Conservation (phyloP, 2,797 vertebrate genomes). For the Atherinosoma microstoma region DNA sequence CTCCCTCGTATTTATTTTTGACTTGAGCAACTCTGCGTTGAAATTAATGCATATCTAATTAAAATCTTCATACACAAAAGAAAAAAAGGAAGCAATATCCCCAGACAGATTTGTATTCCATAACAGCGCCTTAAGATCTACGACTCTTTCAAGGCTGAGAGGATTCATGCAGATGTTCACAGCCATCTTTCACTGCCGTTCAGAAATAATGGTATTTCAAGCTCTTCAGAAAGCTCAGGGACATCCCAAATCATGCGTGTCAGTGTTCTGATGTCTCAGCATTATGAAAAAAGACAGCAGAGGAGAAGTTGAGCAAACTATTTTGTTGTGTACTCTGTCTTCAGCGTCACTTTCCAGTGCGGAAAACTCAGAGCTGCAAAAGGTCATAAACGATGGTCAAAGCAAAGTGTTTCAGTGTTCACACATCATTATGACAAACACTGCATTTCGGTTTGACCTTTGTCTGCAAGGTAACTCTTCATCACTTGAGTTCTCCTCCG, state of each 20-base stretch:
- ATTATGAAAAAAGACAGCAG: slow-evolving; percentile 58
- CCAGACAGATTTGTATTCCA: slow-evolving; percentile 15
- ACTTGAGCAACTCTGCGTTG: not conserved
- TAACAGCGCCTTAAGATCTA: not conserved
- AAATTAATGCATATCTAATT: not conserved
- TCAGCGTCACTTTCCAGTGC: not conserved
- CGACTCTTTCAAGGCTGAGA: not conserved
- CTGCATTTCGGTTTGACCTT: not conserved
- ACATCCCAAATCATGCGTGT: slow-evolving; percentile 43
- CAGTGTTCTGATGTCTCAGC: slow-evolving; percentile 45
- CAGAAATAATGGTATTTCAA: slow-evolving; percentile 41
- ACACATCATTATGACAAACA: not conserved
- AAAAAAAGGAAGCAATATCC: not conserved
- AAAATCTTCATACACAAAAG: not conserved
- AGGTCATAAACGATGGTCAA: not conserved
- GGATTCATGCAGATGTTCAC: slow-evolving; percentile 37
- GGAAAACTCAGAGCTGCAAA: not conserved
- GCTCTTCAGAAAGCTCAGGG: slow-evolving; percentile 43
- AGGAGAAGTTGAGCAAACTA: slow-evolving; percentile 40
- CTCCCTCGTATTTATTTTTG: not conserved
- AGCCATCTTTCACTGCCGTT: slow-evolving; percentile 31
- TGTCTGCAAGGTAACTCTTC: not conserved
- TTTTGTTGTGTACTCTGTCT: not conserved
- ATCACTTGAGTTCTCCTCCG: not conserved
- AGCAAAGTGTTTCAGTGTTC: not conserved